Evolutionary conservation across 2,888 invertebrate species (phyloP).

Genomic region (Rotaria sp.): DNA sequence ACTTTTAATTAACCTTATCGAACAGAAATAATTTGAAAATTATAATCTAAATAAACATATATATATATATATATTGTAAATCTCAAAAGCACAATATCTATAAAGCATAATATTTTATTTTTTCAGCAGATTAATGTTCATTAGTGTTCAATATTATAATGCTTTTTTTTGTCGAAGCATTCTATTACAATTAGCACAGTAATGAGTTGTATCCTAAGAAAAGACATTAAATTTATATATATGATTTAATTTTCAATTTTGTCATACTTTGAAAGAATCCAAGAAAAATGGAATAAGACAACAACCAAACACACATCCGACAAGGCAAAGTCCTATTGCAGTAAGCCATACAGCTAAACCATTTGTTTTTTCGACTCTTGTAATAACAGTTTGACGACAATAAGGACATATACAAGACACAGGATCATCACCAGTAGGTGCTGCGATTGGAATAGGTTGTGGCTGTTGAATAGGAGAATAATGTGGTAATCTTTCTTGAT

Average conservation of each 20-base stretch:
- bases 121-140: no score
- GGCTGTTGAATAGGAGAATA: neutral
- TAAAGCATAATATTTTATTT: no score
- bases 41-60: no score
- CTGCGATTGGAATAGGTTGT: neutral
- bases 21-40: no score
- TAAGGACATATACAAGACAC: neutral
- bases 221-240: neutral
- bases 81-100: no score
- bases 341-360: neutral
- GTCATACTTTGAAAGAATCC: neutral
- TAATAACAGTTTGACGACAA: neutral
- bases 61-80: no score
- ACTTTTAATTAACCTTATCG: no score
- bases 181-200: neutral
- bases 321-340: neutral
- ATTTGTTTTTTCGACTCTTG: neutral
- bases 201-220: neutral
- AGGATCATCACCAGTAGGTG: neutral
- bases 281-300: neutral
- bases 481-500: neutral
- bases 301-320: neutral
- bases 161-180: neutral
- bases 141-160: no score
- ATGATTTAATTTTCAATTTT: neutral